phyloP scores from a whole-genome alignment of 2,113 vertebrate species.

The Orycteropus afer region DNA sequence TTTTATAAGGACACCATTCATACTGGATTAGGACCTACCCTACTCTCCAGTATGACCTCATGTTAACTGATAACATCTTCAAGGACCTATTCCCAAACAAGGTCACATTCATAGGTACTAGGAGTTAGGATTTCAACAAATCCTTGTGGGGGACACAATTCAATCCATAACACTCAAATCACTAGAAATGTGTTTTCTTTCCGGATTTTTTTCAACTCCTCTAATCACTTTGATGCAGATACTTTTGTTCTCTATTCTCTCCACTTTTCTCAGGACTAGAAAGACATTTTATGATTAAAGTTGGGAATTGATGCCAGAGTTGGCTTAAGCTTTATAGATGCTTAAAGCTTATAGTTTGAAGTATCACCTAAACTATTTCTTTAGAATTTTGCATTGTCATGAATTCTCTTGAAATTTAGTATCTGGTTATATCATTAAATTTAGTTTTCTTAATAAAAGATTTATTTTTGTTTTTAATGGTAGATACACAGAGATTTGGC shows the following conservation, averaged over 20 bases:
- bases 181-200: neutral
- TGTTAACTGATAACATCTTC: too few relatives aligned
- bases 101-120: too few relatives aligned
- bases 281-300: neutral
- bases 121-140: too few relatives aligned
- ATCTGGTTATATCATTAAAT: neutral
- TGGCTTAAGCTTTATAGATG: neutral
- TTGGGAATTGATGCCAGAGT: neutral
- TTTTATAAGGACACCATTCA: too few relatives aligned
- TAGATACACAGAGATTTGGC: neutral
- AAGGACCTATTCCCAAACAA: too few relatives aligned
- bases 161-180: too few relatives aligned
- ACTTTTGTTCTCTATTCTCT: neutral
- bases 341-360: neutral
- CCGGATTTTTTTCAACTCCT: neutral
- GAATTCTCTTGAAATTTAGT: neutral
- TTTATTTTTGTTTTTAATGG: neutral
- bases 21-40: too few relatives aligned
- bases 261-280: neutral
- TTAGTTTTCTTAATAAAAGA: conserved; percentile 4
- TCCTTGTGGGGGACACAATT: too few relatives aligned
- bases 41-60: too few relatives aligned
- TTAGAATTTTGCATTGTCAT: neutral
- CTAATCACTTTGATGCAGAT: too few relatives aligned
- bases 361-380: neutral